Evolutionary conservation across 1,140 invertebrate genomes (phyloP).

Genomic region (Drosophila nasuta): DNA sequence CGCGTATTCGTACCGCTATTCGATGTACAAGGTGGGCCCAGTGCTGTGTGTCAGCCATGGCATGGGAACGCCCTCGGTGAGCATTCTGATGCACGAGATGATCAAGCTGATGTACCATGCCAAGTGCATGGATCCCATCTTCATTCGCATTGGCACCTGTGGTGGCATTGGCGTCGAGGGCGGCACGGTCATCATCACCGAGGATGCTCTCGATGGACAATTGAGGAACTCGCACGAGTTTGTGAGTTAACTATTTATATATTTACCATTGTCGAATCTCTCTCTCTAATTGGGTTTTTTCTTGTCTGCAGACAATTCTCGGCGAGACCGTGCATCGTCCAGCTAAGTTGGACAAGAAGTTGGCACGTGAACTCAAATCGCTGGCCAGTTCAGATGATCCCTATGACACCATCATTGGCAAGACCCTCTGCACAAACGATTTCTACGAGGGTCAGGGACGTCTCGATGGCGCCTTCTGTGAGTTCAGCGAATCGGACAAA

Average conservation of each 20-base stretch:
- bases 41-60: constrained; percentile 90
- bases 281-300: neutral
- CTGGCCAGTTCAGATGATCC: constrained; percentile 91
- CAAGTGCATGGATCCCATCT: constrained; percentile 93
- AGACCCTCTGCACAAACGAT: constrained; percentile 98
- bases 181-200: constrained; percentile 94
- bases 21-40: constrained; percentile 96
- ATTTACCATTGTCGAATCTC: no score
- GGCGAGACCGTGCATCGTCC: constrained; percentile 94
- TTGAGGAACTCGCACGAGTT: constrained; percentile 89
- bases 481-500: constrained; percentile 95
- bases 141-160: constrained; percentile 96
- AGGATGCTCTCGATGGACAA: constrained; percentile 93
- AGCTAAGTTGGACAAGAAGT: constrained; percentile 92
- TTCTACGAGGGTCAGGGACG: constrained; percentile 99
- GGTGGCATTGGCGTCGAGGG: constrained; percentile 96
- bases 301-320: constrained; percentile 90
- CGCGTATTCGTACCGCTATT: constrained; percentile 96
- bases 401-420: constrained; percentile 94
- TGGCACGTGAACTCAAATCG: constrained; percentile 91
- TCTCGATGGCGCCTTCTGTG: constrained; percentile 98
- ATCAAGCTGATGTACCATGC: constrained; percentile 98
- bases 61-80: constrained; percentile 96
- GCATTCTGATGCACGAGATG: constrained; percentile 96
- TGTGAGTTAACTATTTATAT: constrained; percentile 84